These are phyloP conservation scores for Chromoteleia sp. DNA, from an alignment of 2,888 invertebrate species.

Conservation along the genomic window DNA sequence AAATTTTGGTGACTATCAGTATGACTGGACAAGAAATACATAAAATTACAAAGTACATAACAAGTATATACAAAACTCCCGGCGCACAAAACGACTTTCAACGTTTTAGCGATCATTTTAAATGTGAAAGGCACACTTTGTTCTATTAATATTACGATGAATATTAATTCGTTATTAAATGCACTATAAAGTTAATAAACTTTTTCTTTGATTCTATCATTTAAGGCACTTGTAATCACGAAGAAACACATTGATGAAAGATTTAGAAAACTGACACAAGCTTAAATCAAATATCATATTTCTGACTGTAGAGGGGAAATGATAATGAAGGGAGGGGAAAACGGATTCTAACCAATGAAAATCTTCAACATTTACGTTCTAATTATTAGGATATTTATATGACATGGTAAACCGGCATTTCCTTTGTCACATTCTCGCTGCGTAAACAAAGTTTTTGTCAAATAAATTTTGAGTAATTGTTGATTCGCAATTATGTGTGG, in stretches of 20 bases:
- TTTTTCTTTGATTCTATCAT: not conserved
- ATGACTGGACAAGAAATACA: slow-evolving; percentile 86
- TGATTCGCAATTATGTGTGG: slow-evolving; percentile 75
- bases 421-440: slow-evolving; percentile 19
- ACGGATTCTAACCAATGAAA: not conserved
- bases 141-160: slow-evolving; percentile 4
- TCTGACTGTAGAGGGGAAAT: not conserved
- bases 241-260: not conserved
- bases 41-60: slow-evolving; percentile 86
- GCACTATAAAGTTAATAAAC: not conserved
- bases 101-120: slow-evolving; percentile 72
- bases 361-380: not conserved
- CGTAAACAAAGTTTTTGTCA: slow-evolving; percentile 18
- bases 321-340: not conserved
- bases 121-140: slow-evolving; percentile 19
- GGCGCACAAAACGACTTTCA: slow-evolving; percentile 81
- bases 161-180: not conserved
- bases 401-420: not conserved
- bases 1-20: slow-evolving; percentile 75
- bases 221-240: not conserved
- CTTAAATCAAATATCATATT: slow-evolving; percentile 3
- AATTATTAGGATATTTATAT: not conserved
- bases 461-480: slow-evolving; percentile 7
- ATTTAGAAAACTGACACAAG: not conserved
- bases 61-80: slow-evolving; percentile 85